Evolutionary conservation across 2,113 vertebrate species (phyloP).

Genomic region (Ciconia boyciana): DNA sequence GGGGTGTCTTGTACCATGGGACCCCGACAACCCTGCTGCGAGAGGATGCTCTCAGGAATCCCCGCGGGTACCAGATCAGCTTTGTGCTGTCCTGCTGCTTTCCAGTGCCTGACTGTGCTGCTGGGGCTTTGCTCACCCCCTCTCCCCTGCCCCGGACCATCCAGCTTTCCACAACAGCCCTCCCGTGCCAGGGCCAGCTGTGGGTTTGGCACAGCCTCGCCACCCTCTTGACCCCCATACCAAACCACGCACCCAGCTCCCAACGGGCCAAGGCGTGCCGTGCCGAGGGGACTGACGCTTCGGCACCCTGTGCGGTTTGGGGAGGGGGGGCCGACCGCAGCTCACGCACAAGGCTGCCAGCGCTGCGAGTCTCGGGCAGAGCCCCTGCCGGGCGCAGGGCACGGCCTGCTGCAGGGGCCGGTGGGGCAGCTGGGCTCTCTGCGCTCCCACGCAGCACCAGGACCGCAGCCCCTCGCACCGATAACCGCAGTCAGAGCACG

Average conservation of each 20-base stretch:
- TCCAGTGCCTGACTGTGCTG: neutral
- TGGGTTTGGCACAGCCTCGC: neutral
- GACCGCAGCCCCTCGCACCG: neutral
- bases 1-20: rapidly evolving
- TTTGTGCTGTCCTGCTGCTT: rapidly evolving
- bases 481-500: neutral
- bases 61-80: rapidly evolving
- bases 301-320: too few relatives aligned
- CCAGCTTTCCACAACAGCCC: rapidly evolving
- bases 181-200: neutral
- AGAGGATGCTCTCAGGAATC: neutral
- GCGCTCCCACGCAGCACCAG: neutral
- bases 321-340: neutral
- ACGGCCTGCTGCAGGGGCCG: neutral
- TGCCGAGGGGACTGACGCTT: neutral
- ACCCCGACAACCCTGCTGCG: rapidly evolving
- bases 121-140: neutral
- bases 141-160: rapidly evolving
- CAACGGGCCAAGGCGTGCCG: neutral
- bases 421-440: neutral
- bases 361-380: neutral
- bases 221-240: too few relatives aligned
- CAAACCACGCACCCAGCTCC: neutral
- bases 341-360: neutral
- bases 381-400: neutral